phyloP scores from a whole-genome alignment of 2,113 vertebrate species.

The Benthochromis sp. region DNA sequence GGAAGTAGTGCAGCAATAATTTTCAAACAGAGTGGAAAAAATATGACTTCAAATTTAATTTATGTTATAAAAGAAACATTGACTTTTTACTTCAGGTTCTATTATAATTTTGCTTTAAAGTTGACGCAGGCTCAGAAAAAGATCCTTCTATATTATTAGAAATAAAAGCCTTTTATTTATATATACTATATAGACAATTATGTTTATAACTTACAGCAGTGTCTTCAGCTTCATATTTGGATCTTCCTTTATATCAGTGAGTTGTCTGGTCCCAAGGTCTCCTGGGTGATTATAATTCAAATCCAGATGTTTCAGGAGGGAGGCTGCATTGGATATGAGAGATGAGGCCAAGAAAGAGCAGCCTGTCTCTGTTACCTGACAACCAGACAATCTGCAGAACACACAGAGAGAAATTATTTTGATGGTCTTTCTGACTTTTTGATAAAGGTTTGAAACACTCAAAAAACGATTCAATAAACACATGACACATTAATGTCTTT shows the following conservation, averaged over 20 bases:
- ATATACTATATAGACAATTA: fast-evolving
- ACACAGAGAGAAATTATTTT: neutral
- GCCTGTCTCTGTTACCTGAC: constrained; percentile 28
- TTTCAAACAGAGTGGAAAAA: neutral
- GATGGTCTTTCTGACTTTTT: neutral
- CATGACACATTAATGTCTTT: neutral
- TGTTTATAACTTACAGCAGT: neutral
- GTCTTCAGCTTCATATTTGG: neutral
- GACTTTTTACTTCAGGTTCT: neutral
- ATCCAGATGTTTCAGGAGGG: constrained; percentile 12
- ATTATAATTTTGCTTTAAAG: neutral
- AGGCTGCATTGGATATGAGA: fast-evolving
- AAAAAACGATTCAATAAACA: neutral
- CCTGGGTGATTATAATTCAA: constrained; percentile 38
- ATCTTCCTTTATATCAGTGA: neutral
- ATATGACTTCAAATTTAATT: neutral
- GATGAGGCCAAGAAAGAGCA: neutral
- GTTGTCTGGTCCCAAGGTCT: fast-evolving
- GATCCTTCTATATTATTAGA: fast-evolving
- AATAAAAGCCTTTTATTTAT: fast-evolving
- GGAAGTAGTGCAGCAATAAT: neutral
- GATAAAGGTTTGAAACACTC: fast-evolving
- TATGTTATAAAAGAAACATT: neutral
- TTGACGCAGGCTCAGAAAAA: neutral
- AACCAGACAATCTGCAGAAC: constrained; percentile 11